A percentile compares a stretch with the other conserved stretches of the same genome.
Conservation (phyloP, 2,113 vertebrate genomes). For the Nannospalax galili region DNA sequence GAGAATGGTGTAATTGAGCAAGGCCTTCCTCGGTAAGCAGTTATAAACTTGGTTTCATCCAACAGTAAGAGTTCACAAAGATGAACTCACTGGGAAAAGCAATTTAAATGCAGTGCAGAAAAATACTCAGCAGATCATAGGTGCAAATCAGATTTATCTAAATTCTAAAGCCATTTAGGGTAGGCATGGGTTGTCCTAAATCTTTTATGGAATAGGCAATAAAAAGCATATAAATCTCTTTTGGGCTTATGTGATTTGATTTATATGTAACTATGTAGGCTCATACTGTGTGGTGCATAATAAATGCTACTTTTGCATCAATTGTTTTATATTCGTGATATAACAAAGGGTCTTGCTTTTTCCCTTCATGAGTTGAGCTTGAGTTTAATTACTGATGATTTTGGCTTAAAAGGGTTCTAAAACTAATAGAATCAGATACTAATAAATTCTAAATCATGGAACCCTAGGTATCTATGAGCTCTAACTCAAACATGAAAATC, state of each 20-base stretch:
- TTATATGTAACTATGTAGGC: slow-evolving; percentile 10
- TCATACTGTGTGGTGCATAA: neutral
- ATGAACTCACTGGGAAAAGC: neutral
- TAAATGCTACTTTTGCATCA: slow-evolving; percentile 1
- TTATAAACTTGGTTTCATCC: neutral
- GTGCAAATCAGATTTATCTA: slow-evolving; percentile 48
- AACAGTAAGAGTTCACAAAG: neutral
- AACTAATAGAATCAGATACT: neutral
- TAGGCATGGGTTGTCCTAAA: neutral
- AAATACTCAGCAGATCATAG: neutral
- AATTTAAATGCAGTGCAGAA: neutral
- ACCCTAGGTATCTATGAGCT: neutral
- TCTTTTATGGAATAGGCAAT: slow-evolving; percentile 36
- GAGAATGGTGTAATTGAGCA: neutral
- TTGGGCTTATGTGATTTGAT: slow-evolving; percentile 45
- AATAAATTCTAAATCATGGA: too few species aligned
- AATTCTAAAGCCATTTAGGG: slow-evolving; percentile 62
- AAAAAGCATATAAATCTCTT: slow-evolving; percentile 39
- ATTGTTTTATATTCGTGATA: neutral
- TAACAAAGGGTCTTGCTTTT: neutral
- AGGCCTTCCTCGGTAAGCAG: neutral
- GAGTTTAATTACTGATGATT: slow-evolving; percentile 26
- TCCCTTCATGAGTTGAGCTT: neutral
- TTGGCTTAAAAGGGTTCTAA: neutral
- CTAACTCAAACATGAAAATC: neutral